These are phyloP conservation scores for Psephotus haematonotus DNA, from an alignment of 2,113 vertebrate species.

Conservation along the genomic window DNA sequence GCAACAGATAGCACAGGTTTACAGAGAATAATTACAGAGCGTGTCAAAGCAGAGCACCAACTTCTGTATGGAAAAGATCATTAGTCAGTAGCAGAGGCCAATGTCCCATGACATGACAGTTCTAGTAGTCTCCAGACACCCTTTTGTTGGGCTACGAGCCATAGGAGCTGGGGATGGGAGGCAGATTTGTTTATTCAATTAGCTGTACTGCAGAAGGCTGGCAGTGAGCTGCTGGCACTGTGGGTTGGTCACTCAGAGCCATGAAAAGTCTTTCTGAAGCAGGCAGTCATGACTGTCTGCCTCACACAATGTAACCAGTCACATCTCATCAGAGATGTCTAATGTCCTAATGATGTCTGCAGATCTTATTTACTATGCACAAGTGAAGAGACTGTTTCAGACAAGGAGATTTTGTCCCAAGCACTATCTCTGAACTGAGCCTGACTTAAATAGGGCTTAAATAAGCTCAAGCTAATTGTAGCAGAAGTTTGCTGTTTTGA, in stretches of 20 bases:
- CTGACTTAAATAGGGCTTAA: neutral
- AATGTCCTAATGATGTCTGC: constrained; percentile 40
- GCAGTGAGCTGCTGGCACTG: neutral
- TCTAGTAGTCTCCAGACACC: constrained; percentile 25
- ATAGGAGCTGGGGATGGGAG: neutral
- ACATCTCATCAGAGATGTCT: constrained; percentile 39
- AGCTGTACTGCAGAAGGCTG: constrained; percentile 12
- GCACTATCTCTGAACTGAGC: neutral
- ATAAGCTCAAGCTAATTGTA: neutral
- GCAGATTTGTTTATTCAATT: neutral
- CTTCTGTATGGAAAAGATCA: neutral
- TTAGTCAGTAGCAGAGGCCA: neutral
- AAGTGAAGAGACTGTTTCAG: neutral
- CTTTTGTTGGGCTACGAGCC: constrained; percentile 1
- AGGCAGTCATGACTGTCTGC: constrained; percentile 9
- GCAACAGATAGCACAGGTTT: neutral
- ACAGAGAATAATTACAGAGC: neutral
- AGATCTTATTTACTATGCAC: neutral
- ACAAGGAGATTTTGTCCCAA: neutral
- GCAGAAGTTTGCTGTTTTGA: neutral
- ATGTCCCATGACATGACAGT: neutral
- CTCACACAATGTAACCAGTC: constrained; percentile 2
- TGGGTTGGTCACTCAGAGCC: neutral
- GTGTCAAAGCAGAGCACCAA: neutral
- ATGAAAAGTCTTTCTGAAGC: neutral